Conservation (phyloP, 2,113 vertebrate genomes). For the Anas platyrhynchos region DNA sequence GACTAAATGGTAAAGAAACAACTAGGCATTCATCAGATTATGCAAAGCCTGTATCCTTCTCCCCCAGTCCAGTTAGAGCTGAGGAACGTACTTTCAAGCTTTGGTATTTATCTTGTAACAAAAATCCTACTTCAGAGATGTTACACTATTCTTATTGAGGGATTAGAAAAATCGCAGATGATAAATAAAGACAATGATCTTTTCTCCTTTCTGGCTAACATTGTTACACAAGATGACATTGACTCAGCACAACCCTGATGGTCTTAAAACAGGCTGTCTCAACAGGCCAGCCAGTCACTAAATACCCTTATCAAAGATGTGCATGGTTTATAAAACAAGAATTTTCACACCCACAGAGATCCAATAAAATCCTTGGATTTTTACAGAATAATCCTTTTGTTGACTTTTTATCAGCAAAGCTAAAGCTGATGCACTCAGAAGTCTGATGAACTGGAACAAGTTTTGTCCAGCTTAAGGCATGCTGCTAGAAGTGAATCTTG, state of each 20-base stretch:
- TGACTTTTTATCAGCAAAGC: not conserved
- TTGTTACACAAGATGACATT: not conserved
- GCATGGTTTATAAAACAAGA: not conserved
- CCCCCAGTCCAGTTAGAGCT: not conserved
- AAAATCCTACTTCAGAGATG: not conserved
- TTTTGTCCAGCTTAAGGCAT: not conserved
- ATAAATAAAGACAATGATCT: not conserved
- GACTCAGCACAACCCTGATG: not conserved
- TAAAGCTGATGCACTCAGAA: not conserved
- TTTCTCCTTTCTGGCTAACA: not conserved
- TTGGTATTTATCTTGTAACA: not conserved
- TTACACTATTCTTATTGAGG: not conserved
- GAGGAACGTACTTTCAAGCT: not conserved
- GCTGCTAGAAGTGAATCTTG: not conserved
- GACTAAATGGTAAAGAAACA: not conserved
- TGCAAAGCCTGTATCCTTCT: not conserved
- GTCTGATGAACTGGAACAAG: not conserved
- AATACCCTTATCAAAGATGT: not conserved
- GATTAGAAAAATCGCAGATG: not conserved
- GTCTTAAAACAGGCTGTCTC: not conserved
- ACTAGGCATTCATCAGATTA: not conserved
- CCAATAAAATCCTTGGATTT: not conserved
- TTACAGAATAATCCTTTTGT: not conserved
- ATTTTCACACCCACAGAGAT: not conserved
- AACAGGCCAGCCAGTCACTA: not conserved